Conservation (phyloP, 2,113 vertebrate genomes). For the Halichoerus grypus region DNA sequence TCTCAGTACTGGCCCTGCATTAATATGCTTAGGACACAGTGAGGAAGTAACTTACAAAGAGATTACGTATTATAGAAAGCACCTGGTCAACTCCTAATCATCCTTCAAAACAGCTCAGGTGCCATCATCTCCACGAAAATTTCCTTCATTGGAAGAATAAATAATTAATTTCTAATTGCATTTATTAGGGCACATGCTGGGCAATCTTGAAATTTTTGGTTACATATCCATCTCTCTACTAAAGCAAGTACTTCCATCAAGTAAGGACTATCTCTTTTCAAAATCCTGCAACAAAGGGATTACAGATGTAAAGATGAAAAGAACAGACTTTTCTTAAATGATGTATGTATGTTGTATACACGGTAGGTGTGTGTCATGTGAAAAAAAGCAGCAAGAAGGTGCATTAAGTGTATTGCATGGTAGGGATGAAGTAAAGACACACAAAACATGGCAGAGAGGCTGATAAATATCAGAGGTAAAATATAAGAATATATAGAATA, state of each 20-base stretch:
- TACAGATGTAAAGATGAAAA: neutral
- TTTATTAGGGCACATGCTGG: neutral
- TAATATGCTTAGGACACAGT: neutral
- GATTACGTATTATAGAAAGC: neutral
- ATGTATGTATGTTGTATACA: neutral
- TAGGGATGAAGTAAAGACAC: neutral
- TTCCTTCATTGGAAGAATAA: neutral
- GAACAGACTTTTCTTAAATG: neutral
- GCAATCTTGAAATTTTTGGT: neutral
- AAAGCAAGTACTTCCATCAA: neutral
- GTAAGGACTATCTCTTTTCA: neutral
- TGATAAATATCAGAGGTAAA: neutral
- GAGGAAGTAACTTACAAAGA: neutral
- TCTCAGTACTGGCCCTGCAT: neutral
- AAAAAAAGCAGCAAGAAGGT: neutral
- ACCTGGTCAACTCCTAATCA: neutral
- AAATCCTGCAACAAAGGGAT: neutral
- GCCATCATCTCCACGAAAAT: neutral
- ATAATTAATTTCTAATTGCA: neutral
- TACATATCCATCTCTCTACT: neutral
- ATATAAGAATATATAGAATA: neutral
- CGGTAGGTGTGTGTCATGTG: neutral
- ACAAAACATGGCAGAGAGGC: neutral
- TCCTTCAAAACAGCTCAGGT: neutral
- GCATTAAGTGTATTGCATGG: neutral